Conservation (phyloP, 2,797 vertebrate genomes). For the Pempheris klunzingeri region DNA sequence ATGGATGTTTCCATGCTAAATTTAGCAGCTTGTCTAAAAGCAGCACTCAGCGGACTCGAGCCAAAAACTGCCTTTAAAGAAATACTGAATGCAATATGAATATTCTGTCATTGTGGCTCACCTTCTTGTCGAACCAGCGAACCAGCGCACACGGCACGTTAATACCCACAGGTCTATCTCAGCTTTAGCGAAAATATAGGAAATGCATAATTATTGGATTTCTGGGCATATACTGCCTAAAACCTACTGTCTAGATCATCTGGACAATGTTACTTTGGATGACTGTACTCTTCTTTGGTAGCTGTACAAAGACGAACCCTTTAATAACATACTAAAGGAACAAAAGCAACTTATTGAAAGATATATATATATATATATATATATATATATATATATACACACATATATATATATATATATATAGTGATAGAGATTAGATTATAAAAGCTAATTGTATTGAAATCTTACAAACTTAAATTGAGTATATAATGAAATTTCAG, state of each 20-base stretch:
- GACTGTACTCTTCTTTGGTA: not conserved
- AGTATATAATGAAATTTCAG: conserved; percentile 3
- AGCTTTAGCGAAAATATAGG: conserved; percentile 18
- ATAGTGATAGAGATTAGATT: too few relatives aligned
- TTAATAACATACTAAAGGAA: not conserved
- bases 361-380: too few relatives aligned
- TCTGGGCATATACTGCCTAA: not conserved
- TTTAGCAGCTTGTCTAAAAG: conserved; percentile 74
- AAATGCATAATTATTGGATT: conserved; percentile 18
- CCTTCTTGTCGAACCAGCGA: conserved; percentile 56
- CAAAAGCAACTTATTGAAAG: too few relatives aligned
- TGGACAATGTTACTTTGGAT: not conserved
- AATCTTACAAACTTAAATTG: conserved; percentile 6
- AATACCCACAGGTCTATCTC: conserved; percentile 40
- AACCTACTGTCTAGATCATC: not conserved
- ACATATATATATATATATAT: too few relatives aligned
- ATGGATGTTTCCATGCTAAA: conserved; percentile 70
- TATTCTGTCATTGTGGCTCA: conserved; percentile 59
- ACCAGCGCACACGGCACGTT: conserved; percentile 21
- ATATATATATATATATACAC: too few relatives aligned
- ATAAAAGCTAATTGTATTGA: not conserved
- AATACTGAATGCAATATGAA: conserved; percentile 51
- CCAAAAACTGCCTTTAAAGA: conserved; percentile 51
- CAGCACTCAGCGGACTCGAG: conserved; percentile 65
- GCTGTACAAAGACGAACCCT: not conserved